Conservation (phyloP, 2,888 invertebrate species). For the Kuschelorhynchus macadamiae region DNA sequence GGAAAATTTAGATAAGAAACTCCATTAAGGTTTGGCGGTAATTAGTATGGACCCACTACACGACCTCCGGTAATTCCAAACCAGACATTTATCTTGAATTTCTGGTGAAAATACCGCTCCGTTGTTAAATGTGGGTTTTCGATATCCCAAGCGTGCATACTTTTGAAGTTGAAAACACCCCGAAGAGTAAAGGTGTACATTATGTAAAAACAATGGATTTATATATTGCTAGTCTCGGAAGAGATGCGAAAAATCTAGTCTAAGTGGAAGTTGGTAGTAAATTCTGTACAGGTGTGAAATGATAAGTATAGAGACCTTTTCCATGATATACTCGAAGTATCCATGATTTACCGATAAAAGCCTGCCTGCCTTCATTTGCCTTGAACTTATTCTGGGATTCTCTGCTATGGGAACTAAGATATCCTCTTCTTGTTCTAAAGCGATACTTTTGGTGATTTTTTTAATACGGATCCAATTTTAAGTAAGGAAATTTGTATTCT, state of each 20-base stretch:
- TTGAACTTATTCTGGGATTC: slow-evolving; percentile 5
- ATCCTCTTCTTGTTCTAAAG: slow-evolving; percentile 1
- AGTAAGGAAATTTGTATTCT: neutral
- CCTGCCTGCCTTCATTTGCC: neutral
- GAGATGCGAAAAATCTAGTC: too few relatives aligned
- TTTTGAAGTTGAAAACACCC: too few relatives aligned
- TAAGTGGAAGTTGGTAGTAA: neutral
- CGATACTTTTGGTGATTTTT: neutral
- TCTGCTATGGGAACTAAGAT: slow-evolving; percentile 1
- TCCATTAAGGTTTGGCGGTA: too few relatives aligned
- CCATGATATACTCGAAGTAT: neutral
- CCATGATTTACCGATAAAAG: neutral
- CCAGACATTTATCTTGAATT: too few relatives aligned
- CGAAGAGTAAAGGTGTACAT: neutral
- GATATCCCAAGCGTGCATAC: too few relatives aligned
- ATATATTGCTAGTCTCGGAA: neutral
- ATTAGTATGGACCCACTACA: too few relatives aligned
- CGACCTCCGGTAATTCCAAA: too few relatives aligned
- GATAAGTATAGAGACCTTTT: slow-evolving; percentile 10
- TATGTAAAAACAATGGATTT: neutral
- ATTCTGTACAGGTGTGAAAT: slow-evolving; percentile 14
- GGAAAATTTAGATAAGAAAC: too few relatives aligned
- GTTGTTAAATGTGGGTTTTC: too few relatives aligned
- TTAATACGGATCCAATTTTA: neutral
- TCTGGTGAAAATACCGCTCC: too few relatives aligned